A percentile compares a stretch with the other conserved stretches of the same genome.
Evolutionary conservation across 2,888 invertebrate species (phyloP).

Genomic region (Andrena marginata): DNA sequence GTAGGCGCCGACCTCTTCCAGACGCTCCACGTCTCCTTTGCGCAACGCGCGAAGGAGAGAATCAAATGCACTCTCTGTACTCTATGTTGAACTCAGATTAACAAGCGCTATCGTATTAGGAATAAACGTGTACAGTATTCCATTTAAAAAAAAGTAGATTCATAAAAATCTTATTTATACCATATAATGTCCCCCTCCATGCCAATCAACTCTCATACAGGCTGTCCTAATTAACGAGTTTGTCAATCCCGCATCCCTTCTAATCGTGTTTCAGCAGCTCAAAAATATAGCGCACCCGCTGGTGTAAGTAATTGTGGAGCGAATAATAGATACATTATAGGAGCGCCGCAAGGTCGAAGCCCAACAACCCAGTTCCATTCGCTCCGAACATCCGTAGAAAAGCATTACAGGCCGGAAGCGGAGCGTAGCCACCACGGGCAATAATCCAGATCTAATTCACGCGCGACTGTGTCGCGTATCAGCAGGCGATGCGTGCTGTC

Average conservation of each 20-base stretch:
- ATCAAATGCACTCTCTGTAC: too few species aligned
- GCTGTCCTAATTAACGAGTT: not conserved
- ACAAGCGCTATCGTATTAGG: too few species aligned
- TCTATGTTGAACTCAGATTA: too few species aligned
- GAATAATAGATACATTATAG: constrained; percentile 4
- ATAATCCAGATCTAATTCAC: constrained; percentile 72
- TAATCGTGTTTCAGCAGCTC: not conserved
- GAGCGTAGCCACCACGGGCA: constrained; percentile 62
- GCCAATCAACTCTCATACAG: not conserved
- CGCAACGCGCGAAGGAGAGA: too few species aligned
- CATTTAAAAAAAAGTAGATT: too few species aligned
- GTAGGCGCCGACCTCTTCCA: too few species aligned
- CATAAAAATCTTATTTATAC: too few species aligned
- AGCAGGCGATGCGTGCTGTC: constrained; percentile 9
- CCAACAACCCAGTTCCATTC: constrained; percentile 60
- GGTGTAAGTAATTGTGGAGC: constrained; percentile 1
- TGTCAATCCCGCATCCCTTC: not conserved
- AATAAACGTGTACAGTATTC: too few species aligned
- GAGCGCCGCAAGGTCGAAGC: constrained; percentile 39
- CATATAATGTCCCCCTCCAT: too few species aligned
- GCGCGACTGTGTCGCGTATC: constrained; percentile 32
- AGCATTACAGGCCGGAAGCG: constrained; percentile 64
- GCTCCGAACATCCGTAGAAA: constrained; percentile 50
- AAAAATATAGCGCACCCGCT: constrained; percentile 8
- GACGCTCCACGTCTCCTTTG: too few species aligned